Evolutionary conservation across 2,113 vertebrate genomes (phyloP).

Genomic region (Synchiropus splendidus): DNA sequence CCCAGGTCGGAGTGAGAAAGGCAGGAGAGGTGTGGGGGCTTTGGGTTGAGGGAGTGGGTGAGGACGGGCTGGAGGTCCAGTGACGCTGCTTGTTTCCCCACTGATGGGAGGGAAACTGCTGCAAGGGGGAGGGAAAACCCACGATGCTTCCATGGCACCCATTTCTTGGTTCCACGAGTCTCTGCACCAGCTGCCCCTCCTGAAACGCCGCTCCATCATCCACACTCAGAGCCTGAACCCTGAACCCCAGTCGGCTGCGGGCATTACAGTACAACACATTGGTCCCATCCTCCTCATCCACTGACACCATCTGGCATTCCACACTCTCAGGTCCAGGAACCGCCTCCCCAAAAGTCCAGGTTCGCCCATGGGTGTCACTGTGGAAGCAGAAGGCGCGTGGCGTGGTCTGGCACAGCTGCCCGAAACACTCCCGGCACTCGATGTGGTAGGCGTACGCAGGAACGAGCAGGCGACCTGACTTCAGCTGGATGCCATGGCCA

Average conservation of each 20-base stretch:
- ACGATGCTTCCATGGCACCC: constrained; percentile 88
- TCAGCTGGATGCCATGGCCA: constrained; percentile 85
- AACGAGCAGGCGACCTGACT: constrained; percentile 79
- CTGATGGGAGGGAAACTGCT: not conserved
- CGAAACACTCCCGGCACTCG: constrained; percentile 80
- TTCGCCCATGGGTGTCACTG: constrained; percentile 81
- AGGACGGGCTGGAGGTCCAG: not conserved
- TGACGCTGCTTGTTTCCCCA: constrained; percentile 15
- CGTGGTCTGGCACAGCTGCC: constrained; percentile 78
- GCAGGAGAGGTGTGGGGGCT: constrained; percentile 2
- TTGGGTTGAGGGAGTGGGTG: not conserved
- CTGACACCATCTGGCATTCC: constrained; percentile 86
- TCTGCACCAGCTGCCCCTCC: constrained; percentile 75
- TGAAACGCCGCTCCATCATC: constrained; percentile 77
- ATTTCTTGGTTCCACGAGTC: constrained; percentile 72
- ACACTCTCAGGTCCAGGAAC: constrained; percentile 78
- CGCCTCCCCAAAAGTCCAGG: constrained; percentile 76
- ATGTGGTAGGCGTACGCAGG: constrained; percentile 89
- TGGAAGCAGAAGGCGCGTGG: constrained; percentile 83
- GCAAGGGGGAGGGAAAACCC: constrained; percentile 76
- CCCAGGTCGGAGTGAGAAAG: constrained; percentile 76
- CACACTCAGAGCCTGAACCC: constrained; percentile 82
- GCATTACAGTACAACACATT: constrained; percentile 84
- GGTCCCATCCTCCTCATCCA: constrained; percentile 74
- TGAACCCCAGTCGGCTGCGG: constrained; percentile 78